Base-by-base conservation (phyloP, 2,113 vertebrate genomes). In the Ascaphus truei region DNA sequence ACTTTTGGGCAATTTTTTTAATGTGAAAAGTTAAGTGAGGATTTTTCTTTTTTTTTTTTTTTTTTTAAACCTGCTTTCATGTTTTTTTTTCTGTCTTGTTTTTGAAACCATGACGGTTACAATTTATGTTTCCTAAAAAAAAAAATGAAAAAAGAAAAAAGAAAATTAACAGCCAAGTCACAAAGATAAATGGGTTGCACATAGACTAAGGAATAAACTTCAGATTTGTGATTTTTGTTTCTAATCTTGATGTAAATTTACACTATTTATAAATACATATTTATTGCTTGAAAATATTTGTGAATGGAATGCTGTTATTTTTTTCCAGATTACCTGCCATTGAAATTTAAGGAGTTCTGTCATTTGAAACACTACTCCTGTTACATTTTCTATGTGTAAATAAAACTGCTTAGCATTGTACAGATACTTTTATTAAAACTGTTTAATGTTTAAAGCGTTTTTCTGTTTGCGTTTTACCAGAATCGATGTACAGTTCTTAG, bases 231-330 rank as follows among this genome's bases (percentile, higher is more conserved):
- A 92, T 97, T 97, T 89, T 92, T 94, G 91, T 98, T 99, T 98
- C 95, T 92, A 98, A 93, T 96, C 92, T 94, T 91, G 93, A 93
- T 98, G 95, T 97, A 96, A 95, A 97, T 96, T 95, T 93, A 96
- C 93, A 95, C 93, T 98, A 98, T 98, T 98, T 98, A 98, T 98
- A 98, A 98, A 98, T 95, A 92, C 94, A 95, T 98, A 98, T 98
- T 98, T 98, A 98, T 98, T 98, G 95, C 93, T 96, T 96, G 95
- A 91, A 96, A 91, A 94, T 98, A 95, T 96, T 98, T 98, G 95
- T 98, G 91, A 90, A 98, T 97, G 93, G 94, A 98, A 98, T 98
- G 94, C 95, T 96, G 93, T 95, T 92, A 92, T 94, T 95, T 94
- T 67, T 93, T 92, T 95, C 92, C 90, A 95, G 94, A 96, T 92